These are phyloP conservation scores for Poecilus cupreus DNA, from an alignment of 2,888 invertebrate genomes.

Conservation along the genomic window DNA sequence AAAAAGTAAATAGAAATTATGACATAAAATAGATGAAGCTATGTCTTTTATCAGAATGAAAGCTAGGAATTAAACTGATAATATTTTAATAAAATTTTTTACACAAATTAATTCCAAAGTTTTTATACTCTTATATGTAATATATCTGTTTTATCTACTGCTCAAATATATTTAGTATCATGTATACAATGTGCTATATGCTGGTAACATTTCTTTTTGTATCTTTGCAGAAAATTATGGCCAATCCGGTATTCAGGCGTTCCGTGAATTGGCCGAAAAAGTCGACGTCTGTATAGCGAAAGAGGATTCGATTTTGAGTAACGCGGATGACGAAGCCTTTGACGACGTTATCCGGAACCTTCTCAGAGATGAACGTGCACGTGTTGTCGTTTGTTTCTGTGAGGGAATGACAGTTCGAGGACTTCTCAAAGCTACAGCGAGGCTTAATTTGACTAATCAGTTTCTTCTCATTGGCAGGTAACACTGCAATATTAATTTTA, in stretches of 20 bases:
- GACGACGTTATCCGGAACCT: slow-evolving; percentile 76
- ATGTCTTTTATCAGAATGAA: too few species aligned
- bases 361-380: slow-evolving; percentile 74
- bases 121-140: too few species aligned
- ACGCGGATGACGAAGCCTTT: slow-evolving; percentile 76
- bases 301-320: slow-evolving; percentile 78
- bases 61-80: too few species aligned
- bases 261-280: slow-evolving; percentile 80
- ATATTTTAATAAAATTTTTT: too few species aligned
- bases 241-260: slow-evolving; percentile 84
- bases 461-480: slow-evolving; percentile 83
- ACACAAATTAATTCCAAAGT: too few species aligned
- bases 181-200: too few species aligned
- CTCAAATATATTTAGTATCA: too few species aligned
- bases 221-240: slow-evolving; percentile 83
- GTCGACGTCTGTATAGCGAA: slow-evolving; percentile 83
- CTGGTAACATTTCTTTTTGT: background rate
- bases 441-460: slow-evolving; percentile 76
- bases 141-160: too few species aligned
- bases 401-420: slow-evolving; percentile 83
- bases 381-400: slow-evolving; percentile 86
- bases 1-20: too few species aligned
- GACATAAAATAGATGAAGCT: too few species aligned
- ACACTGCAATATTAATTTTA: slow-evolving; percentile 51
- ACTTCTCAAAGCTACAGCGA: slow-evolving; percentile 77